Evolutionary conservation across 2,113 vertebrate species (phyloP).

Genomic region (Anoura caudifer): DNA sequence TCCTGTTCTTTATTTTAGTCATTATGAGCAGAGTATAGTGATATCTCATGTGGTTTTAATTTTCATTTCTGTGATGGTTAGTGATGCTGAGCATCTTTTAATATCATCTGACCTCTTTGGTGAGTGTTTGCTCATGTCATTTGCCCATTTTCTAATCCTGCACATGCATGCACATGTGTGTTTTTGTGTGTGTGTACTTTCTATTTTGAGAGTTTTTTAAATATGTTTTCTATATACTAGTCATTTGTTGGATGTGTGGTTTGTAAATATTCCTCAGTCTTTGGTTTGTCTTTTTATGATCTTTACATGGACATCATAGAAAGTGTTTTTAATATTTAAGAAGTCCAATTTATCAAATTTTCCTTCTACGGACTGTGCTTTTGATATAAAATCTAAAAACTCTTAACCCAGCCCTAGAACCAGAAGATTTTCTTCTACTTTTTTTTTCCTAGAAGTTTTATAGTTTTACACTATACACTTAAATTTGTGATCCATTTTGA

Average conservation of each 20-base stretch:
- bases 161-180: not conserved
- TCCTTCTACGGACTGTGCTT: not conserved
- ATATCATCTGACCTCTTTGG: not conserved
- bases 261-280: not conserved
- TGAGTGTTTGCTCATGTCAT: not conserved
- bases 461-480: not conserved
- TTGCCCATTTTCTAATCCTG: not conserved
- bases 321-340: conserved; percentile 7
- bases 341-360: not conserved
- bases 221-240: not conserved
- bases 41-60: too few relatives aligned
- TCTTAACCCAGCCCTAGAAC: not conserved
- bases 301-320: not conserved
- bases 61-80: too few relatives aligned
- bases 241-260: not conserved
- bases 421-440: not conserved
- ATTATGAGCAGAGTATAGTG: not conserved
- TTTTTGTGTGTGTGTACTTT: not conserved
- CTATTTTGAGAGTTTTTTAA: not conserved
- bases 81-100: not conserved
- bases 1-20: not conserved
- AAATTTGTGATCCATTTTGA: not conserved
- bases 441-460: not conserved
- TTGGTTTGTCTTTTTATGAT: not conserved
- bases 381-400: not conserved